phyloP scores from a whole-genome alignment of 2,797 vertebrate species.

The Saguinus oedipus region DNA sequence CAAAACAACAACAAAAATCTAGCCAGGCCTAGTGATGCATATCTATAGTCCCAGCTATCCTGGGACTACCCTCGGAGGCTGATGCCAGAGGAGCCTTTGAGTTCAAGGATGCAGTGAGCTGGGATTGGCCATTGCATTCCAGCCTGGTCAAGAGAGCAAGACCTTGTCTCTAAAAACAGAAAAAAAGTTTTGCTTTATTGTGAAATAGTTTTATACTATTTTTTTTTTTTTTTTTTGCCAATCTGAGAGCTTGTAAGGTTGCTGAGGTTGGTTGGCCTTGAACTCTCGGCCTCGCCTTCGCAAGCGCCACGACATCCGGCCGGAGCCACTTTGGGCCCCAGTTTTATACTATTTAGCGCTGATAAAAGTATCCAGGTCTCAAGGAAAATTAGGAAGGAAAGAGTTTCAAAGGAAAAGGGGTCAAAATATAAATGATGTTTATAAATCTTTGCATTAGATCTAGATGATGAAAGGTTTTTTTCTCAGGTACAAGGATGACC shows the following conservation, averaged over 20 bases:
- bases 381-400: constrained; percentile 9
- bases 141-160: not conserved
- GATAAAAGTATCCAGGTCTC: not conserved
- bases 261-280: too few relatives aligned
- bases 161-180: not conserved
- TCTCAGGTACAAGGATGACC: not conserved
- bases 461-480: not conserved
- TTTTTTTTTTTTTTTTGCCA: not conserved
- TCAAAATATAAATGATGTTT: not conserved
- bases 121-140: not conserved
- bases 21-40: not conserved
- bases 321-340: too few relatives aligned
- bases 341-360: not conserved
- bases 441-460: not conserved
- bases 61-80: not conserved
- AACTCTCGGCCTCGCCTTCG: too few relatives aligned
- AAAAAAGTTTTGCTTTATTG: not conserved
- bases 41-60: not conserved
- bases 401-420: constrained; percentile 33
- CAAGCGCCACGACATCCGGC: too few relatives aligned
- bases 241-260: too few relatives aligned
- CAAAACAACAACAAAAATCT: not conserved
- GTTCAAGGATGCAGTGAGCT: not conserved
- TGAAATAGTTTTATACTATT: not conserved
- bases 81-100: not conserved